These are phyloP conservation scores for Mormyrus lacerda DNA, from an alignment of 2,113 vertebrate species.

Conservation along the genomic window DNA sequence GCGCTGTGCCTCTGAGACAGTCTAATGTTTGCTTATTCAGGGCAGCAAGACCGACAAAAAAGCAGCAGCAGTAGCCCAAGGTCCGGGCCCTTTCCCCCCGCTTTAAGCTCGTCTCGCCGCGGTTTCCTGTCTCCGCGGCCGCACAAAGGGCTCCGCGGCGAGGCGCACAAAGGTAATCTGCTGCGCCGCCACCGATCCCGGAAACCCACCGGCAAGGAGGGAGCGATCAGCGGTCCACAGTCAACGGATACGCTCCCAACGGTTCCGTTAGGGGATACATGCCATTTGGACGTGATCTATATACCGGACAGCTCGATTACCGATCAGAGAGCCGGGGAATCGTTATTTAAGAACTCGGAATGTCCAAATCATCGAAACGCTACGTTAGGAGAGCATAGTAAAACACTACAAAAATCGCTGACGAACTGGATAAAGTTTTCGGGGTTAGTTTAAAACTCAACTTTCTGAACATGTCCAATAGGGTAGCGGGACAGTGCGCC, in stretches of 20 bases:
- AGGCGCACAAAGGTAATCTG: slow-evolving; percentile 39
- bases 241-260: not conserved
- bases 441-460: not conserved
- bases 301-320: not conserved
- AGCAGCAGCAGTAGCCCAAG: not conserved
- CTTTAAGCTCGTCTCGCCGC: slow-evolving; percentile 42
- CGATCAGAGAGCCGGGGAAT: not conserved
- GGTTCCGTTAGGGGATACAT: not conserved
- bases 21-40: not conserved
- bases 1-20: not conserved
- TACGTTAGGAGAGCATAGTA: not conserved
- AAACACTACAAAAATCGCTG: not conserved
- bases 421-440: not conserved
- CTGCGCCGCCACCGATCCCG: slow-evolving; percentile 24
- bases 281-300: not conserved
- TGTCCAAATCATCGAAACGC: not conserved
- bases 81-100: not conserved
- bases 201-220: not conserved
- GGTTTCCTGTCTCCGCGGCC: slow-evolving; percentile 49
- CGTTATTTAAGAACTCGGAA: not conserved
- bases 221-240: too few relatives aligned
- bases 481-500: not conserved
- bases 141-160: slow-evolving; percentile 40
- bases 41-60: not conserved
- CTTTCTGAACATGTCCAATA: not conserved